Conservation (phyloP, 2,113 vertebrate species). For the Pelvicachromis taeniatus region DNA sequence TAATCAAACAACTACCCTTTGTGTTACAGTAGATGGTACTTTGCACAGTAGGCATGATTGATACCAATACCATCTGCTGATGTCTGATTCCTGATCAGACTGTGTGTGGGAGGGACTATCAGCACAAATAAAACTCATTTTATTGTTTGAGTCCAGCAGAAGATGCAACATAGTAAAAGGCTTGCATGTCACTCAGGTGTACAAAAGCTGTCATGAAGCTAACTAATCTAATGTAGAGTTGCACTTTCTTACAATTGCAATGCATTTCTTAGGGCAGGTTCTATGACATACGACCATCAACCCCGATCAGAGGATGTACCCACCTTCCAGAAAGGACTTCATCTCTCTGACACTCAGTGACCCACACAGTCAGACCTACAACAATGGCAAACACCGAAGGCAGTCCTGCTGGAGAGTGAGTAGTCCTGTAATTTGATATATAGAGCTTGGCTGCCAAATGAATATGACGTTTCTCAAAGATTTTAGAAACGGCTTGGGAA, state of each 20-base stretch:
- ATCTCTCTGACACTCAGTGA: slow-evolving; percentile 84
- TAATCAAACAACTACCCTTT: background rate
- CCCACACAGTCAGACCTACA: slow-evolving; percentile 72
- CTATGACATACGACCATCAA: slow-evolving; percentile 12
- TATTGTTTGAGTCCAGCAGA: background rate
- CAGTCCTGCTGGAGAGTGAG: slow-evolving; percentile 94
- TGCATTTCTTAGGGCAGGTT: slow-evolving; percentile 6
- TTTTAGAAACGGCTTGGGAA: background rate
- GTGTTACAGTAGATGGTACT: too few species aligned
- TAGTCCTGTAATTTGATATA: background rate
- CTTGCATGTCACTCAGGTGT: background rate
- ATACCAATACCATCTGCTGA: too few species aligned
- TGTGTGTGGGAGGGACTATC: too few species aligned
- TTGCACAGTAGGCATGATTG: background rate
- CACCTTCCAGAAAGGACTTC: slow-evolving; percentile 84
- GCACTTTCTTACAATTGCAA: background rate
- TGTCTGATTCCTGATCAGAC: too few species aligned
- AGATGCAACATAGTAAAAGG: background rate
- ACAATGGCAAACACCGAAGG: slow-evolving; percentile 82
- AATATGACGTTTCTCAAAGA: background rate
- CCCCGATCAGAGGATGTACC: slow-evolving; percentile 71
- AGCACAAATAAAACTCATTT: too few species aligned
- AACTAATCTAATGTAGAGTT: background rate
- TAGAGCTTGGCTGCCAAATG: background rate
- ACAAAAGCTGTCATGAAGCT: background rate